Percentiles rank a stretch among this genome's conserved stretches.
These are phyloP conservation scores for Eptatretus atami DNA, from an alignment of 2,797 vertebrate species.

Conservation along the genomic window DNA sequence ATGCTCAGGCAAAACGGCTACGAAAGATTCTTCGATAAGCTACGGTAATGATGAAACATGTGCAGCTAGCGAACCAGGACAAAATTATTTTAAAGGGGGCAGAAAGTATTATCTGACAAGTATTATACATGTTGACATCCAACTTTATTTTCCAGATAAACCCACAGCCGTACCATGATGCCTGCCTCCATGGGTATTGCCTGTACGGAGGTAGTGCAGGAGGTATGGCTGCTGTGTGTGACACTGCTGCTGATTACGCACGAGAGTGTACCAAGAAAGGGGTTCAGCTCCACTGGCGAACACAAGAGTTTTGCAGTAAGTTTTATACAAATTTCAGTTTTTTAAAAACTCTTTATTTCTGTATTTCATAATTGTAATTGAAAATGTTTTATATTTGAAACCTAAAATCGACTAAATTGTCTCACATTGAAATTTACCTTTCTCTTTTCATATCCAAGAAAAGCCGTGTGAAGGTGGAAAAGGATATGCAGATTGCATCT, in stretches of 20 bases:
- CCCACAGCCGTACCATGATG: conserved; percentile 23
- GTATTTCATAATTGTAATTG: too few species aligned
- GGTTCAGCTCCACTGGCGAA: conserved; percentile 26
- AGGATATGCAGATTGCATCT: conserved; percentile 39
- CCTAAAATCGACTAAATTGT: too few species aligned
- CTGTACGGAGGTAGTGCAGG: conserved; percentile 7
- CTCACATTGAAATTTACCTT: too few species aligned
- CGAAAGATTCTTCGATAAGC: too few species aligned
- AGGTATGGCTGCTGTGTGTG: conserved; percentile 16
- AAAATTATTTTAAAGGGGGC: too few species aligned
- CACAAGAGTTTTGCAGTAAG: conserved; percentile 26
- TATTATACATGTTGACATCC: background rate
- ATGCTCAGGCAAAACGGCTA: too few species aligned
- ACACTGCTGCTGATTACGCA: conserved; percentile 35
- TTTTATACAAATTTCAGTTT: background rate
- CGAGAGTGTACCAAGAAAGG: conserved; percentile 32
- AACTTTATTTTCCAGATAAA: conserved; percentile 18
- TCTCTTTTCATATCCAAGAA: conserved; percentile 14
- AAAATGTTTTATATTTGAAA: too few species aligned
- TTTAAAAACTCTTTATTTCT: too few species aligned
- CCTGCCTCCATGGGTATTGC: conserved; percentile 37
- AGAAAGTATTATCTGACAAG: too few species aligned
- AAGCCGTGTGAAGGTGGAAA: conserved; percentile 23
- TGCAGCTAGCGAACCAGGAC: too few species aligned
- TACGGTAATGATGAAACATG: too few species aligned